phyloP scores from a whole-genome alignment of 2,888 invertebrate species.

The Trisateles emortualis region DNA sequence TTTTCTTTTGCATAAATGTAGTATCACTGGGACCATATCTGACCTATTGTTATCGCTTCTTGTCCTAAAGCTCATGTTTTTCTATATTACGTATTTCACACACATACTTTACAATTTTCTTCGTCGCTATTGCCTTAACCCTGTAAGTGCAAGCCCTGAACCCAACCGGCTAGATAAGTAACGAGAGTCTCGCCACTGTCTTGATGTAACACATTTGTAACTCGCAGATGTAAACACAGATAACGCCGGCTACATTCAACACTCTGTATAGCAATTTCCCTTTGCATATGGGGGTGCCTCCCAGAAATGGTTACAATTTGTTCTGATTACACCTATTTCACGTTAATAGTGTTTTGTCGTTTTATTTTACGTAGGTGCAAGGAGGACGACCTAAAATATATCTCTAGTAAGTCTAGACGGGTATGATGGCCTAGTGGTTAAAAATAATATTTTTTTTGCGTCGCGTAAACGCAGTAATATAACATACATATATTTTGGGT shows the following conservation, averaged over 20 bases:
- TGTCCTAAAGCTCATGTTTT: no score
- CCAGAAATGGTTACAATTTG: constrained; percentile 56
- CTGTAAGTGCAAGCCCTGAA: constrained; percentile 57
- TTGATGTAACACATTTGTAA: constrained; percentile 85
- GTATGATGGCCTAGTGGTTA: no score
- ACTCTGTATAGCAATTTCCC: constrained; percentile 69
- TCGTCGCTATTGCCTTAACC: no score
- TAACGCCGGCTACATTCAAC: constrained; percentile 65
- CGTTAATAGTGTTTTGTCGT: constrained; percentile 28
- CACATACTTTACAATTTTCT: no score
- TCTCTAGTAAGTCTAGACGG: no score
- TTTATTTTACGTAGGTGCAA: constrained; percentile 21
- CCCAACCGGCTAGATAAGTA: constrained; percentile 66
- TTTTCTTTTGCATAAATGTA: constrained; percentile 58
- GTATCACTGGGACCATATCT: no score
- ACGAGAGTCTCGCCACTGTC: constrained; percentile 67
- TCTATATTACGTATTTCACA: no score
- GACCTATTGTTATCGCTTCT: no score
- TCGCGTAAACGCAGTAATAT: no score
- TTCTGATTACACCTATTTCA: constrained; percentile 41
- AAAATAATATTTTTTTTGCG: no score
- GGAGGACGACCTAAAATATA: no score
- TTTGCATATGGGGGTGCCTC: constrained; percentile 40
- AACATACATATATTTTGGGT: no score
- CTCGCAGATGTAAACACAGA: constrained; percentile 79